Percentiles rank a stretch among this genome's conserved stretches.
phyloP scores from a whole-genome alignment of 2,888 invertebrate species.

The Epistrophe eligans region DNA sequence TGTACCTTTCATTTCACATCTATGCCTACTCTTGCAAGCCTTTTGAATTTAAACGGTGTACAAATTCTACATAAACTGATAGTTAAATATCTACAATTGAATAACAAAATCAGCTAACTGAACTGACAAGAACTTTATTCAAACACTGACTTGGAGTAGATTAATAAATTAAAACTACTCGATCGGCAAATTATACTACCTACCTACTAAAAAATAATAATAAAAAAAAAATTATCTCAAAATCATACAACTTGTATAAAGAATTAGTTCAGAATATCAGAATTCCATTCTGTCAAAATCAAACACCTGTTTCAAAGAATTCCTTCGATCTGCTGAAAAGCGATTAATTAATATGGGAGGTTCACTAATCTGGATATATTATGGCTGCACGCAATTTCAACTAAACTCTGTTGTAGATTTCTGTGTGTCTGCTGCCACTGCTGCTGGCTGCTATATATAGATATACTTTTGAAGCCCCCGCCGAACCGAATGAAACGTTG shows the following conservation, averaged over 20 bases:
- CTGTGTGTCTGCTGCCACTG: background rate
- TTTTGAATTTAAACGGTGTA: background rate
- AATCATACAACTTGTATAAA: slow-evolving; percentile 15
- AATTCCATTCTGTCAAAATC: slow-evolving; percentile 24
- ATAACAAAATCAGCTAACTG: background rate
- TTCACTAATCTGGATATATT: slow-evolving; percentile 58
- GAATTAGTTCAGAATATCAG: slow-evolving; percentile 16
- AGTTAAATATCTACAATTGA: background rate
- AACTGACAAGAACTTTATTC: slow-evolving; percentile 9
- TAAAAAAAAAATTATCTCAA: slow-evolving; percentile 8
- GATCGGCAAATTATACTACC: background rate
- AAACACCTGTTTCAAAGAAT: slow-evolving; percentile 62
- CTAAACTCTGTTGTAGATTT: slow-evolving; percentile 38
- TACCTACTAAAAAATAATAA: no score
- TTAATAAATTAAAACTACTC: slow-evolving; percentile 8
- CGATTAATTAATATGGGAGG: slow-evolving; percentile 65
- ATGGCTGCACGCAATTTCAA: slow-evolving; percentile 60
- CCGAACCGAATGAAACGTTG: slow-evolving; percentile 12
- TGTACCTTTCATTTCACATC: background rate
- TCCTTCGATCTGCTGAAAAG: slow-evolving; percentile 52
- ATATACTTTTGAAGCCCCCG: slow-evolving; percentile 8
- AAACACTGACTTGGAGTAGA: background rate
- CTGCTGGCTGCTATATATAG: background rate
- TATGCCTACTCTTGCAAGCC: background rate
- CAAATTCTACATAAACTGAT: background rate